Base-by-base conservation (phyloP, 2,113 vertebrate species). In the Turnix velox region DNA sequence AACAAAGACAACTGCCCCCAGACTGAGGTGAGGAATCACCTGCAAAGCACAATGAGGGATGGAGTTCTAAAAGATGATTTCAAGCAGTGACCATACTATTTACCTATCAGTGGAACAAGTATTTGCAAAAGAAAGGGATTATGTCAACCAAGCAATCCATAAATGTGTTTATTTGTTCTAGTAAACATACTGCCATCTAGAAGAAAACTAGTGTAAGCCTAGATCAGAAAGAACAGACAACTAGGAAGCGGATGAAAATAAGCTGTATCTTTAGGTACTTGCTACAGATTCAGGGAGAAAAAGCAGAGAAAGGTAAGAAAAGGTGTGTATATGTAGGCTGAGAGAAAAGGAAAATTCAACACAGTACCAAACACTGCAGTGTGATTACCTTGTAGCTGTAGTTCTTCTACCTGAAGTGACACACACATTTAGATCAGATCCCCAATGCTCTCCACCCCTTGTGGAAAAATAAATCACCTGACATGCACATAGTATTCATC, bases 401-500 rank as follows among this genome's bases (percentile, higher is more conserved):
- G 57, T 39, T 90, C 93, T 95, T 93, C 37, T 35, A 62, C 51
- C 27, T 76, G 61, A 83, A 83, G 33, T 28, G 46, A 69, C 66
- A 90, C 1, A 12, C 55, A 84, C 48, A 48, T 63, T 43, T 84
- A 72, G 68, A 94, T 93, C 58, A 94, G 86, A 92, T 92, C 51
- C 19, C 37, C 48, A 62, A 62, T 45, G 30, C 35, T 40, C 46
- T 87, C 54, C 0, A 1, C 27, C 78, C 77, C 85, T 89, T 79
- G 48, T 6, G 20, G 77, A 92, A 80, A 84, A 81, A 88, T 12
- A 86, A 95, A 96, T 89, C 75, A 90, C 82, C 94, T 22, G 14
- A 86, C 74, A 82, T 52, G 95, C 91, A 95, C 84, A 92, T 6
- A 87, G 57, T 74, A 85, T 83, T 96, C 84, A 81, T 86, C 92